Base-by-base conservation (phyloP, 1,140 invertebrate genomes). In the Drosophila persimilis region DNA sequence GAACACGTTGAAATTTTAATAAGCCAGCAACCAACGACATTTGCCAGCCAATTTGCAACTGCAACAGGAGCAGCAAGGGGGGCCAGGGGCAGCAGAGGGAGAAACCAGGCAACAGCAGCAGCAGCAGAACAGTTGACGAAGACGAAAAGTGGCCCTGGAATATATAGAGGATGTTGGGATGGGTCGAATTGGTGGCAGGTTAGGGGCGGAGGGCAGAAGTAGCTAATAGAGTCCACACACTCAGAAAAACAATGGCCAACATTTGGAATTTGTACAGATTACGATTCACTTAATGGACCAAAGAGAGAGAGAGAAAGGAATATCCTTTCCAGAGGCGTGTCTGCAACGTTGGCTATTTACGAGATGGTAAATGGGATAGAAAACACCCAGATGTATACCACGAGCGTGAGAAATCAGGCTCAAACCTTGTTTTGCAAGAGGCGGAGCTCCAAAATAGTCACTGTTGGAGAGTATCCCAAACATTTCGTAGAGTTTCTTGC, bases 1-100 rank as follows among this genome's bases (percentile, higher is more conserved):
- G 80, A 85, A 86, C 80, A 85, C 73, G 77, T 80, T 85, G 70
- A 77, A 85, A 85, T 85, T 86, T 85, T 85, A 88, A 85, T 85
- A 85, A 88, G 81, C 73, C 81, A 85, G 78, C 81, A 85, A 58
- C 69, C 81, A 75, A 77, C 81, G 67, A 57, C 81, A 86, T 78
- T 88, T 85, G 81, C 77, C 73, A 85, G 83, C 81, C 81, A 85
- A 85, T 85, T 85, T 85, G 81, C 73, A 86, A 77, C 77, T 81
- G 80, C 79, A 50, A 54, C 63, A 47, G 44, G 11, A 13, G 31
- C 39, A 50, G 24, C 58, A 44, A 15, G 11, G 7, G 8, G 2
- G 8, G 3, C 2, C 8, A 29, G 8, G 31, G 31, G 46, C 48
- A 43, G 11, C 58, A 44, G 11, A 39, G 35, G 35, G 11, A 39